phyloP scores from a whole-genome alignment of 2,888 invertebrate genomes.

The Erebia aethiops region DNA sequence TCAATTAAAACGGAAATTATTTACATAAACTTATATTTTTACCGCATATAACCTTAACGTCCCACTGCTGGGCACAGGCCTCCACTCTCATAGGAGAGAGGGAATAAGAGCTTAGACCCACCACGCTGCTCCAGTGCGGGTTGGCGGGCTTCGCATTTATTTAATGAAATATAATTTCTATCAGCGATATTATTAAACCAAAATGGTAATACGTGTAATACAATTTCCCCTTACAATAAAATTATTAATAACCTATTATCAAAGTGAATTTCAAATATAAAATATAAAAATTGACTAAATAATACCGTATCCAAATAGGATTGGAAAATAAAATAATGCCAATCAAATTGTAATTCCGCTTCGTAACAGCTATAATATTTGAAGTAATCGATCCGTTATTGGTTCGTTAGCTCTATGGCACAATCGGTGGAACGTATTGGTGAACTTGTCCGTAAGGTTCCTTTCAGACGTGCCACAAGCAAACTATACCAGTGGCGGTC shows the following conservation, averaged over 20 bases:
- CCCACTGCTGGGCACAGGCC: no score
- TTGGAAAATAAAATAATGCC: constrained; percentile 34
- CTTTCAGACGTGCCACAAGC: no score
- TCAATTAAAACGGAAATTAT: no score
- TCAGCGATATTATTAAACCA: background rate
- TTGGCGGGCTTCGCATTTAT: no score
- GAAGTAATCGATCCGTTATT: constrained; percentile 38
- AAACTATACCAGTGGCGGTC: no score
- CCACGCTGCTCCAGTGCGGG: no score
- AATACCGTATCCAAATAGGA: constrained; percentile 31
- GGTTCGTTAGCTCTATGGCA: constrained; percentile 53
- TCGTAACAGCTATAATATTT: constrained; percentile 37
- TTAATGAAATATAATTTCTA: background rate
- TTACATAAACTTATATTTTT: no score
- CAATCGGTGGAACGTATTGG: constrained; percentile 78
- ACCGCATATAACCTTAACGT: no score
- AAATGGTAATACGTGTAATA: background rate
- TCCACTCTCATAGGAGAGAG: no score
- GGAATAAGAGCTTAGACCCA: no score
- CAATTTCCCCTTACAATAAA: constrained; percentile 11
- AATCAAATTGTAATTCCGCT: constrained; percentile 36
- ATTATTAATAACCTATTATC: constrained; percentile 1
- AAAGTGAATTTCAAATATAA: constrained; percentile 13
- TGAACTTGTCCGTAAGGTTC: constrained; percentile 62
- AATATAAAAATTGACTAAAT: constrained; percentile 14